Conservation (phyloP, 2,113 vertebrate species). For the Oreochromis niloticus region DNA sequence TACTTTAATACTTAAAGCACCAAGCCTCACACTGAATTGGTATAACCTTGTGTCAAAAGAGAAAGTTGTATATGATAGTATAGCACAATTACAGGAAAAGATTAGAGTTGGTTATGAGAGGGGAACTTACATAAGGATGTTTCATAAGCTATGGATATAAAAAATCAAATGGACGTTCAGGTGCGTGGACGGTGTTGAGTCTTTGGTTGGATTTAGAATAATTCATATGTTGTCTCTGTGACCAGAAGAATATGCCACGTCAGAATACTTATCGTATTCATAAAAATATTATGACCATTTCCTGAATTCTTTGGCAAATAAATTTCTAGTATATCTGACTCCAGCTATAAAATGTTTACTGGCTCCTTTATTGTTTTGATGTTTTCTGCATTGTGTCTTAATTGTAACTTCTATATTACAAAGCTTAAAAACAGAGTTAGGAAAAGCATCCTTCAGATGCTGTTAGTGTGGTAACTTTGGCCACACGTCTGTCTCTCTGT, state of each 20-base stretch:
- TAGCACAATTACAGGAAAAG: not conserved
- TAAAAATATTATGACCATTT: not conserved
- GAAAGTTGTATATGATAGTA: not conserved
- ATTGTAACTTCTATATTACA: not conserved
- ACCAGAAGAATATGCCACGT: not conserved
- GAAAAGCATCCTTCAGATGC: not conserved
- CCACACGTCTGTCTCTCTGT: not conserved
- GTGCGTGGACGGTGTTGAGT: not conserved
- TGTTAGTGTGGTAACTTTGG: not conserved
- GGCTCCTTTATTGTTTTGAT: not conserved
- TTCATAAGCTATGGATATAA: not conserved
- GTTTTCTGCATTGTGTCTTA: not conserved
- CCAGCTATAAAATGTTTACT: not conserved
- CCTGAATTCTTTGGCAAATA: not conserved
- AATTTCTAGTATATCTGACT: not conserved
- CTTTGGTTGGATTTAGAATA: not conserved
- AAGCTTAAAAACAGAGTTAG: conserved; percentile 4
- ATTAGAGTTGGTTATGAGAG: not conserved
- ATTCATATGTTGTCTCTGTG: not conserved
- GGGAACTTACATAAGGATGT: not conserved
- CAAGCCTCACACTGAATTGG: not conserved
- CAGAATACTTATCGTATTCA: not conserved
- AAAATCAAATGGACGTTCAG: not conserved
- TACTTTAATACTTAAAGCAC: not conserved
- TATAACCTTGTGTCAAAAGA: not conserved